Base-by-base conservation (phyloP, 2,113 vertebrate genomes). In the Saccopteryx bilineata region DNA sequence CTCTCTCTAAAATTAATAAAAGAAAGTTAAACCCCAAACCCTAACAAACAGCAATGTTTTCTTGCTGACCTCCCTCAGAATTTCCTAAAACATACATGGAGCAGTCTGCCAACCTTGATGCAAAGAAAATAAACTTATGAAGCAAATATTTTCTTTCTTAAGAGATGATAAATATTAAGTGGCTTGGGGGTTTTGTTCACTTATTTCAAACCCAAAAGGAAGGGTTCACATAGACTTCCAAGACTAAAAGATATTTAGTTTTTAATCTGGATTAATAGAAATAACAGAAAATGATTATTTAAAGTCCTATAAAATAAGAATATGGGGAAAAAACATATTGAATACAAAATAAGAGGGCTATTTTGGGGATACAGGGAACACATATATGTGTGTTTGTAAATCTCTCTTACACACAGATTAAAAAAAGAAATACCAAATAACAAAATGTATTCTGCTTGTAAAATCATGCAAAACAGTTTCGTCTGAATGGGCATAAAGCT, bases 231-330 rank as follows among this genome's bases (percentile, higher is more conserved):
- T 19, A 76, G 66, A 76, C 14, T 90, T 76, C 52, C 46, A 14
- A 63, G 31, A 66, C n/a, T 68, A 66, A 87, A 83, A 90, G 11
- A 87, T 86, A 76, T 71, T 24, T 87, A 23, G 9, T 46, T 90
- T 82, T 66, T 56, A 76, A 89, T 46, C 0, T 95, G 31, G 8
- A 89, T 75, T 76, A 72, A 74, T 56, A 68, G 8, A 80, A 92
- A 54, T 76, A 92, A 94, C 13, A 93, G 7, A 74, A 93, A 93
- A 76, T 68, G 0, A 93, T 81, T 82, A 33, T 72, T 95, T 91
- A 76, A 90, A 46, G 11, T 46, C 48, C 63, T 82, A 60, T 66
- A 94, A 94, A 71, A 50, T 88, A 95, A 91, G 1, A 95, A 75
- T 71, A 39, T 48, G 56, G 15, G 72, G 87, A 91, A 87, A 74